Conservation (phyloP, 30 jellyfish, hydroid and myxozoan genomes). For the Nemopilema nomurai region DNA sequence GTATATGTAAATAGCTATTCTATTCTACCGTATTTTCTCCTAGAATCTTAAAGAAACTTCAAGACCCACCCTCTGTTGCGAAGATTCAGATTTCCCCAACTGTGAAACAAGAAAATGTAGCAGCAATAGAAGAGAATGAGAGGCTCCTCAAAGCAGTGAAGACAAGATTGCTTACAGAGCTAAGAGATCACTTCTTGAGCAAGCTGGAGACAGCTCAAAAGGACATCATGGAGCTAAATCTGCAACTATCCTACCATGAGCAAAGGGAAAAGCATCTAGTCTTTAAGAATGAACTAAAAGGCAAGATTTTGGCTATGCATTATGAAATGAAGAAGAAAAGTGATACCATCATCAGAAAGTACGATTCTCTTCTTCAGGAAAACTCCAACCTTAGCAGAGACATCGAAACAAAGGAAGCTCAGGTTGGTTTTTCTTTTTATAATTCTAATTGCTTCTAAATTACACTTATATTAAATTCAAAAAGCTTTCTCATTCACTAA, state of each 20-base stretch:
- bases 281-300: conserved; percentile 7
- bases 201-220: neutral
- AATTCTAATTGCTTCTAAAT: no score
- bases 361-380: neutral
- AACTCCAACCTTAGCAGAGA: neutral
- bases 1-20: no score
- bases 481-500: no score
- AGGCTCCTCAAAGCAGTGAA: neutral
- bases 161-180: neutral
- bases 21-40: no score
- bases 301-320: neutral
- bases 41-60: neutral
- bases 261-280: neutral
- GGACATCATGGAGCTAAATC: neutral
- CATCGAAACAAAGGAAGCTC: neutral
- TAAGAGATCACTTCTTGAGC: neutral
- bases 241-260: neutral
- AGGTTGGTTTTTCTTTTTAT: no score
- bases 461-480: no score
- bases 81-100: neutral
- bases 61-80: neutral
- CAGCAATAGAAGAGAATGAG: neutral
- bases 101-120: neutral
- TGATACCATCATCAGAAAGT: neutral
- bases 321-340: neutral